phyloP scores from a whole-genome alignment of 2,888 invertebrate species.

The Fragum sueziense region DNA sequence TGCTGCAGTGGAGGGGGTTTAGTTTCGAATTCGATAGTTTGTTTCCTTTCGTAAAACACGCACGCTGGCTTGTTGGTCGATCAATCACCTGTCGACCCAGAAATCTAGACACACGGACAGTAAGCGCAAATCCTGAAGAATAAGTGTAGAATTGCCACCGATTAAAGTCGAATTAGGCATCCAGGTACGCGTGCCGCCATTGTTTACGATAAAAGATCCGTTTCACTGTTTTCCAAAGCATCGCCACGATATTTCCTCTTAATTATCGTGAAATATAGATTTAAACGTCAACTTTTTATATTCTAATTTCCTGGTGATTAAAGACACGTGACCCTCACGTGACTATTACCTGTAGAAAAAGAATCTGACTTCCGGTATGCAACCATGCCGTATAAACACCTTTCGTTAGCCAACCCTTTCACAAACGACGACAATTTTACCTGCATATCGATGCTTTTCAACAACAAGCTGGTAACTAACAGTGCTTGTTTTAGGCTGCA shows the following conservation, averaged over 20 bases:
- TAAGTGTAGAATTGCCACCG: conserved; percentile 44
- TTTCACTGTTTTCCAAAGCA: conserved; percentile 15
- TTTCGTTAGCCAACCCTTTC: too few species aligned
- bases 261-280: conserved; percentile 54
- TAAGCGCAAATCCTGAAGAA: conserved; percentile 26
- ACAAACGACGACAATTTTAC: too few species aligned
- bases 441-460: too few species aligned
- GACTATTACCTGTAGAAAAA: background rate
- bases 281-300: conserved; percentile 52
- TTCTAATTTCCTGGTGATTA: conserved; percentile 50
- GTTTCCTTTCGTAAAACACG: conserved; percentile 12
- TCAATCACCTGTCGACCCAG: conserved; percentile 8
- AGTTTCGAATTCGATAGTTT: conserved; percentile 23
- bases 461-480: too few species aligned
- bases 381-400: background rate
- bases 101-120: conserved; percentile 11
- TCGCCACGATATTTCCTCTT: conserved; percentile 28
- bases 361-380: conserved; percentile 17
- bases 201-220: conserved; percentile 10
- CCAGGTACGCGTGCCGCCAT: background rate
- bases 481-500: too few species aligned
- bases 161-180: conserved; percentile 51
- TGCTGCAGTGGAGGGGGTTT: background rate
- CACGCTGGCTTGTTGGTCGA: background rate
- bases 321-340: background rate